Conservation (phyloP, 1,140 invertebrate species). For the Laodelphax striatellus region DNA sequence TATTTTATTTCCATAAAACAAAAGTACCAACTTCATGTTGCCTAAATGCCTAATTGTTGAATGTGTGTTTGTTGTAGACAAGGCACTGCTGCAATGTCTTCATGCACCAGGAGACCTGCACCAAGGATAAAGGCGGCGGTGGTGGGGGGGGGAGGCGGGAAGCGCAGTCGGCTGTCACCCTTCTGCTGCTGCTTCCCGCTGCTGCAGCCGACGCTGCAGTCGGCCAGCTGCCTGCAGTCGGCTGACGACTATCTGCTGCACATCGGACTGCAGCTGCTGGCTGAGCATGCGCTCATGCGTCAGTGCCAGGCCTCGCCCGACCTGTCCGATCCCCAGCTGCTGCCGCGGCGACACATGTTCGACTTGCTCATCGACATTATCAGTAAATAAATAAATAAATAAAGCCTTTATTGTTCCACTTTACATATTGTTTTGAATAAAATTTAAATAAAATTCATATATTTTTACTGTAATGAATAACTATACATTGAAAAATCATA, state of each 20-base stretch:
- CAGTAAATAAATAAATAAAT: constrained; percentile 37
- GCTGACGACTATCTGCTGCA: constrained; percentile 48
- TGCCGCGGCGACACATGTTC: constrained; percentile 74
- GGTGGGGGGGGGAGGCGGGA: constrained; percentile 16
- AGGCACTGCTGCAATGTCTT: constrained; percentile 44
- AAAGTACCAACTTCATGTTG: too few relatives aligned
- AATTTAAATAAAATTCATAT: too few relatives aligned
- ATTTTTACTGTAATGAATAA: too few relatives aligned
- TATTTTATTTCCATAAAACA: too few relatives aligned
- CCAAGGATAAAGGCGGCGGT: constrained; percentile 13
- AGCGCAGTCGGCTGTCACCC: constrained; percentile 42
- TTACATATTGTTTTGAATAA: too few relatives aligned
- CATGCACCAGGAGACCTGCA: constrained; percentile 38
- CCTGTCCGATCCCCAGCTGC: constrained; percentile 54
- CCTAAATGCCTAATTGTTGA: too few relatives aligned
- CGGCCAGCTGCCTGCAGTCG: constrained; percentile 28
- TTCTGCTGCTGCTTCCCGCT: constrained; percentile 79
- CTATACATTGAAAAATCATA: too few relatives aligned
- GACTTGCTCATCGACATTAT: constrained; percentile 69
- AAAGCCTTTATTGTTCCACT: too few relatives aligned
- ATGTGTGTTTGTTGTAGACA: constrained; percentile 21
- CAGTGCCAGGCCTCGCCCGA: constrained; percentile 32
- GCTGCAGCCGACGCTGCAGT: constrained; percentile 50
- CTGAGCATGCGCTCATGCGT: constrained; percentile 53
- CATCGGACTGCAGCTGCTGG: constrained; percentile 54